Conservation (phyloP, 64 coral and sea anemone genomes). For the Porites australiensis region DNA sequence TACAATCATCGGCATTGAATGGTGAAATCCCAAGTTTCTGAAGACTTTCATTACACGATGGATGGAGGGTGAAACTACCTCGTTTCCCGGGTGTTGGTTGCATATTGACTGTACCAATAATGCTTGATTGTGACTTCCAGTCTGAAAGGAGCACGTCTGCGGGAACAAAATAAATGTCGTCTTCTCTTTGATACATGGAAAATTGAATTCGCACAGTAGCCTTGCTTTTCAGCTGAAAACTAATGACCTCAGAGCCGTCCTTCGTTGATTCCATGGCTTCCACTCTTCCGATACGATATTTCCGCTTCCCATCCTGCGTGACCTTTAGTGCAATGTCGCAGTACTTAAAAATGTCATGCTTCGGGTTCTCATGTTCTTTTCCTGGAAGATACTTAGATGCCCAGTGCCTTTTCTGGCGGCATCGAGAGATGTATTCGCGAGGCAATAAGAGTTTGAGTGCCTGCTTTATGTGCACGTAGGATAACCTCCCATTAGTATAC, state of each 20-base stretch:
- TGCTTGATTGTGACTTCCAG: background rate
- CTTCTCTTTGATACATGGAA: background rate
- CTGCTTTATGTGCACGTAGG: conserved; percentile 49
- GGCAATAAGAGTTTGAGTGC: conserved; percentile 72
- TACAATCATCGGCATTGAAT: background rate
- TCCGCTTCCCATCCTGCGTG: background rate
- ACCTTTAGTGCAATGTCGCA: conserved; percentile 22
- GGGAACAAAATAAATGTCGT: background rate
- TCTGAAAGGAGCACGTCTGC: background rate
- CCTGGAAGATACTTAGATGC: conserved; percentile 32
- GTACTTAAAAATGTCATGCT: conserved; percentile 27
- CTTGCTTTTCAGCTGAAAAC: background rate
- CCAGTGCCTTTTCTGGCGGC: conserved; percentile 60
- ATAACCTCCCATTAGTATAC: conserved; percentile 28
- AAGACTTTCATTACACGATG: background rate
- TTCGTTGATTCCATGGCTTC: conserved; percentile 10
- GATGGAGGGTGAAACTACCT: background rate
- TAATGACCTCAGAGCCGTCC: background rate
- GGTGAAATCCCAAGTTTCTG: background rate
- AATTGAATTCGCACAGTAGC: background rate
- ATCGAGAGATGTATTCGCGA: conserved; percentile 49
- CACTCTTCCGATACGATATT: conserved; percentile 9
- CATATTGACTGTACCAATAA: background rate
- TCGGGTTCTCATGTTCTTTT: conserved; percentile 10
- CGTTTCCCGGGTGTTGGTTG: background rate